Evolutionary conservation across 2,113 vertebrate genomes (phyloP), one percentile per base, ranked within the genome.

Genomic region (Hippolais icterina): DNA sequence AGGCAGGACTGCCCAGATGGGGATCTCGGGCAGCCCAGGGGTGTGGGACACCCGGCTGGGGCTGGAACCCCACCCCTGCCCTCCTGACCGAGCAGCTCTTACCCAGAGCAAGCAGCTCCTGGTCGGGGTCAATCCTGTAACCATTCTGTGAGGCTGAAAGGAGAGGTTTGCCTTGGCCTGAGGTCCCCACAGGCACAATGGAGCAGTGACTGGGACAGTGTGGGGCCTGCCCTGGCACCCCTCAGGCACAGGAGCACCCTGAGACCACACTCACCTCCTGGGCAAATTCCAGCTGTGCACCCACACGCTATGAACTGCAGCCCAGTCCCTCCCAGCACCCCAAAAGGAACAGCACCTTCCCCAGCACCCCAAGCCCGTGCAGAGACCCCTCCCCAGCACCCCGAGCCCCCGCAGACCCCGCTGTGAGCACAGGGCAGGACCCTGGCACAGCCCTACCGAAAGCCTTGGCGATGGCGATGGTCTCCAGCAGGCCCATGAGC

Each of bases 71-170:
- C 7, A 46, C 0, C 46, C 44, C 52, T 52, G 33, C 22, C 42
- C 35, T 24, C n/a, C 79, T 31, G n/a, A 69, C 22, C 3, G 0
- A 66, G 39, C 5, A 5, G 65, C 24, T 56, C 98, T 98, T 96
- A 98, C 99, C 99, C 6, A 99, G 99, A 5, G 99, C 99, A 95
- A 99, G 97, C 85, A 99, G 98, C 96, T 99, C 99, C 98, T 99
- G 99, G 98, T 99, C 98, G 80, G 98, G 95, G 46, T 99, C 95
- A 8, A 99, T 98, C 70, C 98, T 98, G 97, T 99, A 99, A 68
- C 97, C 92, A 5, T 98, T 99, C 95, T 99, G 98, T 11, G 98
- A 99, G 10, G 98, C 99, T 99, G 97, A 39, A 97, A 87, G 88
- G 79, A 91, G 93, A 11, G 0, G 77, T 5, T 2, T 0, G 29